Percentiles rank a stretch among this genome's conserved stretches.
Conservation (phyloP, 2,797 vertebrate species). For the Galaxias olidus region DNA sequence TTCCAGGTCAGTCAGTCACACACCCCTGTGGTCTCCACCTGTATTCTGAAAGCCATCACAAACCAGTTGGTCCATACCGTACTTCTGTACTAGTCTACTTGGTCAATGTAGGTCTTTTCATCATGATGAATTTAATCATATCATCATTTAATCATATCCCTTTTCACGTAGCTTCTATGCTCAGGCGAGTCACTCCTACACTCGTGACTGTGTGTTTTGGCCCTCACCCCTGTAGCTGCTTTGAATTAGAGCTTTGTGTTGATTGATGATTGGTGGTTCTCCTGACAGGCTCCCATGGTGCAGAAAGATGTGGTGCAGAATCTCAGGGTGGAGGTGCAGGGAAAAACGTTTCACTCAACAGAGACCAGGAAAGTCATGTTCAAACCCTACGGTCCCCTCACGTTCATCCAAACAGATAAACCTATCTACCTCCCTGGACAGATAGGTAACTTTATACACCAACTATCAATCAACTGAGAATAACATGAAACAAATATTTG, state of each 20-base stretch:
- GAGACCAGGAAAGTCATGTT: conserved; percentile 73
- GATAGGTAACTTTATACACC: conserved; percentile 64
- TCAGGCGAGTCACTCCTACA: too few relatives aligned
- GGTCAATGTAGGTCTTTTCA: too few relatives aligned
- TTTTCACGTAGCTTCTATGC: too few relatives aligned
- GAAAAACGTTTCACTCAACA: conserved; percentile 68
- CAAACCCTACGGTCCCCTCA: conserved; percentile 50
- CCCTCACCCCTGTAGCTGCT: too few relatives aligned
- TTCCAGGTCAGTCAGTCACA: conserved; percentile 55
- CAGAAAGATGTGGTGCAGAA: conserved; percentile 4
- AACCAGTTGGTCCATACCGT: neutral
- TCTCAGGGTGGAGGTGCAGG: conserved; percentile 68
- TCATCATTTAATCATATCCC: too few relatives aligned
- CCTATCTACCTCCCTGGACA: conserved; percentile 86
- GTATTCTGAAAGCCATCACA: too few relatives aligned
- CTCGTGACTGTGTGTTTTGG: too few relatives aligned
- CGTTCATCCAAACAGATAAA: conserved; percentile 89
- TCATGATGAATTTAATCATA: too few relatives aligned
- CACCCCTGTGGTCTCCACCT: neutral
- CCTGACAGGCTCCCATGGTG: conserved; percentile 56
- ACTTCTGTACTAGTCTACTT: neutral
- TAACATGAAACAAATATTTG: too few relatives aligned
- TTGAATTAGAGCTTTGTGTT: too few relatives aligned
- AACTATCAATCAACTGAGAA: too few relatives aligned
- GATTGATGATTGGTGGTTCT: too few relatives aligned